Percentiles rank a stretch among this genome's conserved stretches.
Conservation (phyloP, 2,888 invertebrate genomes). For the Diploptera punctata region DNA sequence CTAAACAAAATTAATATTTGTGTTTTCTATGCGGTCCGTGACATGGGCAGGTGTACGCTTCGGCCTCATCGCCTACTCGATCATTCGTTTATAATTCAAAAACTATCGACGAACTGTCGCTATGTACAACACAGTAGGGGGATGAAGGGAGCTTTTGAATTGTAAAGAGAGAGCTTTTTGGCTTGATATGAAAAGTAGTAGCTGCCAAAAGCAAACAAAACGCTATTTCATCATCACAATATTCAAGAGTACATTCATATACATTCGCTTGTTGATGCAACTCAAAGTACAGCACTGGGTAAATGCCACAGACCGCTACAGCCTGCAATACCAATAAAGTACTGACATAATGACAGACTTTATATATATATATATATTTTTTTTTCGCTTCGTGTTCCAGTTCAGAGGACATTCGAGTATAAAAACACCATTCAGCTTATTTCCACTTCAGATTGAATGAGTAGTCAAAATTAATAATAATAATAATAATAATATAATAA, state of each 20-base stretch:
- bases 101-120: conserved; percentile 35
- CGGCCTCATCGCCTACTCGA: conserved; percentile 9
- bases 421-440: too few relatives aligned
- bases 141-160: not conserved
- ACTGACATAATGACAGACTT: not conserved
- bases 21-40: not conserved
- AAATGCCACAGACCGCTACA: not conserved
- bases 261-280: not conserved
- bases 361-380: too few relatives aligned
- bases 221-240: conserved; percentile 33
- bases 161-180: conserved; percentile 21
- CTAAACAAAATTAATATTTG: not conserved
- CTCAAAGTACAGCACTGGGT: not conserved
- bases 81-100: conserved; percentile 37
- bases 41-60: not conserved
- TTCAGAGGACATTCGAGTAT: too few relatives aligned
- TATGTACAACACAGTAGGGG: not conserved
- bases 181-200: conserved; percentile 32
- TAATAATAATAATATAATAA: too few relatives aligned
- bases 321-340: not conserved
- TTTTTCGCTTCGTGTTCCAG: too few relatives aligned
- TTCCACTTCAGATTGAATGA: too few relatives aligned
- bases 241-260: conserved; percentile 8
- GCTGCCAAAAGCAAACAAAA: conserved; percentile 37
- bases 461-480: too few relatives aligned